phyloP scores from a whole-genome alignment of 2,113 vertebrate genomes.

The Varanus salvator region DNA sequence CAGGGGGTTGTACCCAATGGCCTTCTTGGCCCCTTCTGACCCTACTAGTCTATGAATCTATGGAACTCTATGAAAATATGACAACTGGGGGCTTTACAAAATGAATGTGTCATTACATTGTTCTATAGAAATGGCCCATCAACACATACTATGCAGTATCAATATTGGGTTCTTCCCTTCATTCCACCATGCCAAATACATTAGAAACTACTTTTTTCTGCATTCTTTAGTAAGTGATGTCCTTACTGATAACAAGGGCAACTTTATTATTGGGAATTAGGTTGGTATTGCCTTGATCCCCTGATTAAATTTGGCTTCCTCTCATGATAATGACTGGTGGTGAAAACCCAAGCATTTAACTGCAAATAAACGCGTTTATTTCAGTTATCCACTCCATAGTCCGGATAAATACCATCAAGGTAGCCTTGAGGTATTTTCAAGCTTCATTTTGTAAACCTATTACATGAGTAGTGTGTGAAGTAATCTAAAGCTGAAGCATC shows the following conservation, averaged over 20 bases:
- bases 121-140: neutral
- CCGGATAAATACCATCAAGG: conserved; percentile 44
- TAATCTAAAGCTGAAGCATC: conserved; percentile 59
- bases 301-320: neutral
- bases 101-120: neutral
- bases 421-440: conserved; percentile 54
- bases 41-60: too few relatives aligned
- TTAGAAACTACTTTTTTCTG: neutral
- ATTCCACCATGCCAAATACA: neutral
- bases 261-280: neutral
- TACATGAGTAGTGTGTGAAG: conserved; percentile 23
- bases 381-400: conserved; percentile 45
- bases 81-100: neutral
- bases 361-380: conserved; percentile 46
- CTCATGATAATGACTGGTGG: conserved; percentile 20
- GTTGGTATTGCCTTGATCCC: neutral
- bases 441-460: conserved; percentile 57
- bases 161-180: neutral
- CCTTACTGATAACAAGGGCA: neutral
- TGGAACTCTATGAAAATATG: too few relatives aligned
- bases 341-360: conserved; percentile 10
- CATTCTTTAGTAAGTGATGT: neutral
- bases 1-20: too few relatives aligned
- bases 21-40: too few relatives aligned
- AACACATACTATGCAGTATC: neutral